Evolutionary conservation across 2,113 vertebrate genomes (phyloP), one percentile per base, ranked within the genome.

Genomic region (Sapajus apella): DNA sequence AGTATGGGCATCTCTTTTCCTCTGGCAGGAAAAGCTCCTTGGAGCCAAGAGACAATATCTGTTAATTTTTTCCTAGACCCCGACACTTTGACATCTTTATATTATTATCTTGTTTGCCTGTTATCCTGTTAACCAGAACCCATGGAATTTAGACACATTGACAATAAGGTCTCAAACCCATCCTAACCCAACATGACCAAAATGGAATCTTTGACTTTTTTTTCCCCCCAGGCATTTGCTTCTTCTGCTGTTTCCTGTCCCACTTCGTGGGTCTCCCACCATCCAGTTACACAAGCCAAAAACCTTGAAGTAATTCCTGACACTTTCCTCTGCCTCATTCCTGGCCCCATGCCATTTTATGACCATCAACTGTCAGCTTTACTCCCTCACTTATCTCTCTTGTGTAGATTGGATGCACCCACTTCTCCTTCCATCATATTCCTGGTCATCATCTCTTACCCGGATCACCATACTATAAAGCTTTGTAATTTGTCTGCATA

Each of bases 331-430:
- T 80, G 64, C 55, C 72, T 81, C 23, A 40, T 5, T 8, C 43
- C 14, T 0, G 40, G 17, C 25, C 25, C 30, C 47, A 17, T 0
- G 20, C 10, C 18, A 25, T 4, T 20, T 21, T 16, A 32, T 23
- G 79, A 27, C n/a, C 61, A 45, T 2, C 37, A 45, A 37, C 27
- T 55, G 3, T 11, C 16, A 5, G 0, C 20, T 8, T 37, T 1
- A 11, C 25, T 56, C n/a, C 52, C 10, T 18, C 21, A 17, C 12
- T 6, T 3, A 2, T 25, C 21, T 80, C 43, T 68, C 37, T 8
- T 11, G 7, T 11, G 45, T 79, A 3, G 56, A 58, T 8, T 58
- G 56, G 56, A 58, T 21, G 56, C 9, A 64, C 17, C 25, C 47
- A 4, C 35, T 12, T 55, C 32, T 90, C 21, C 32, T 43, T 79